Evolutionary conservation across 2,888 invertebrate genomes (phyloP), one percentile per base, ranked within the genome.

Genomic region (Selenia dentaria): DNA sequence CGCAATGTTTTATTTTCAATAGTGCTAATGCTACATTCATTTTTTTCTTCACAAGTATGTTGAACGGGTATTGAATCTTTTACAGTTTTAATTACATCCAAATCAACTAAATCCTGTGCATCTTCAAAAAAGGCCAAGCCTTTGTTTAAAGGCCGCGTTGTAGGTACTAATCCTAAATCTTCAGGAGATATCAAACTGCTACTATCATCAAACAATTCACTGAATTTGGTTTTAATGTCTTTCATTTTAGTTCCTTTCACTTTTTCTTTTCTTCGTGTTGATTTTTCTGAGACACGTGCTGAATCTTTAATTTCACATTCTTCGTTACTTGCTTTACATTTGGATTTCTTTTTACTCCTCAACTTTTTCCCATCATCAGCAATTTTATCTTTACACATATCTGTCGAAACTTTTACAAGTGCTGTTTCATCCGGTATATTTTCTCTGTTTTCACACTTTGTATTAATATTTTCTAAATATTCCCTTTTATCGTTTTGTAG

Each of bases 141-240:
- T 51, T 65, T 64, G 16, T 52, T 57, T 8, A 52, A 25, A 9
- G 49, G 27, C 6, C 28, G 33, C 18, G 36, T 22, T 28, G 42
- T 39, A n/a, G 36, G 29, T 18, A 57, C 54, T 14, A 52, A 48
- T 34, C 83, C 84, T 54, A 90, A 72, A 61, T 90, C 89, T 57
- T 85, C 87, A 5, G 85, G 88, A 18, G 79, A 83, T 59, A 90
- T 84, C 50, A 90, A 66, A 72, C 89, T 89, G 45, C 63, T 79
- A 55, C 79, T 84, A 24, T 90, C 89, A 24, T 87, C 89, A 66
- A 88, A 89, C 3, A 88, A 61, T 44, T 87, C 88, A 43, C 59
- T 65, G 48, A 88, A 83, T 58, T 81, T 86, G 14, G 61, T 62
- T 41, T 71, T 68, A 9, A 57, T 64, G 38, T 65, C 57, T 42